Conservation (phyloP, 2,888 invertebrate species). For the Dorcus parallelipipedus region DNA sequence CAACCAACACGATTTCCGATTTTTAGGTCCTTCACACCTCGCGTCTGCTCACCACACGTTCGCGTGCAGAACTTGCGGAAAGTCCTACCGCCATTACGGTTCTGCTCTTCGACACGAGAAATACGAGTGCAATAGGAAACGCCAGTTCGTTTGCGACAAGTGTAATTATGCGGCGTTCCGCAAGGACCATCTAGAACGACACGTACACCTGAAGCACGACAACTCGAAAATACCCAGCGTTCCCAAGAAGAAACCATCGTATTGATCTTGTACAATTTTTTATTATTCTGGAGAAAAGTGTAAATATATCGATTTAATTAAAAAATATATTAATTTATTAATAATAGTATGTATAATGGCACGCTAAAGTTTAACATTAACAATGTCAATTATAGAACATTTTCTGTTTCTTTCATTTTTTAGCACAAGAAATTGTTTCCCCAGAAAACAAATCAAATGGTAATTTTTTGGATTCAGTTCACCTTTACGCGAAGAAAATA, state of each 20-base stretch:
- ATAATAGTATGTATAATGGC: no score
- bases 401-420: no score
- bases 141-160: slow-evolving; percentile 4
- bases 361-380: no score
- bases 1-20: no score
- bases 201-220: slow-evolving; percentile 2
- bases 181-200: slow-evolving; percentile 10
- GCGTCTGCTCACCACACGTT: not conserved
- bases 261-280: no score
- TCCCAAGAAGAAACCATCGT: slow-evolving; percentile 5
- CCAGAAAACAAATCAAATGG: not conserved
- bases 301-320: no score
- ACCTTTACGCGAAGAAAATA: not conserved
- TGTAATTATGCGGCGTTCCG: slow-evolving; percentile 11
- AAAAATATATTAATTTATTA: no score
- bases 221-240: not conserved
- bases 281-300: no score
- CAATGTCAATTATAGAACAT: no score
- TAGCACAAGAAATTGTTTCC: no score
- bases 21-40: no score
- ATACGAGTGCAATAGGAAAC: slow-evolving; percentile 11
- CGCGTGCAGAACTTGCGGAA: slow-evolving; percentile 4
- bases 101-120: slow-evolving; percentile 7
- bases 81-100: slow-evolving; percentile 7
- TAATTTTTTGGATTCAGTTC: not conserved